Evolutionary conservation across 2,888 invertebrate species (phyloP), one percentile per base, ranked within the genome.

Genomic region (Melipona beecheii): DNA sequence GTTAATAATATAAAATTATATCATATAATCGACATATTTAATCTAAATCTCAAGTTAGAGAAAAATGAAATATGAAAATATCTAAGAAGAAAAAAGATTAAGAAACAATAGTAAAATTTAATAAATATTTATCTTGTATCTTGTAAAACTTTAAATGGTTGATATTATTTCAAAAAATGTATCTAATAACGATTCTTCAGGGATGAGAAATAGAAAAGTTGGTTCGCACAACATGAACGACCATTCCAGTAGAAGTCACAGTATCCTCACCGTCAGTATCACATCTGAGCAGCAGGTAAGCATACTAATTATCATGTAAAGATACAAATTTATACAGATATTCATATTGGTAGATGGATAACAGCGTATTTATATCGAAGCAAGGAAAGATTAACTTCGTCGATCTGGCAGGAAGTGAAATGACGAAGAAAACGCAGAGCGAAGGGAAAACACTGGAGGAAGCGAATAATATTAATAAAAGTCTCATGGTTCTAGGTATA

Each of bases 301-400:
- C 75, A n/a, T 13, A 2, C n/a, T 9, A 6, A 50, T 58, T 65
- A 27, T 24, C 9, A 3, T 17, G 11, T 31, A 43, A 43, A 72
- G 50, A 58, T 9, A 17, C 36, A 75, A 24, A 0, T 21, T 58
- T 49, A 56, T 21, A 19, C 24, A 15, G 31, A 19, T 27, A 13
- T 73, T 70, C 4, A n/a, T 21, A 60, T 79, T 84, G 71, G 3
- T 78, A 95, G 95, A 94, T 95, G 50, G 97, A 97, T 92, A 96
- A 97, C 85, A 97, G 97, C 66, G 97, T 98, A 66, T 98, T 97
- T 90, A 97, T 98, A 90, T 97, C 98, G 56, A 97, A 98, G 89
- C 97, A 98, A 91, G 99, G 99, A 49, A 99, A 99, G 95, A 97
- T 99, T 77, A 98, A 98, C 95, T 98, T 99, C 94, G 99, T 99